phyloP scores from a whole-genome alignment of 2,113 vertebrate genomes.

The Lycaon pictus region DNA sequence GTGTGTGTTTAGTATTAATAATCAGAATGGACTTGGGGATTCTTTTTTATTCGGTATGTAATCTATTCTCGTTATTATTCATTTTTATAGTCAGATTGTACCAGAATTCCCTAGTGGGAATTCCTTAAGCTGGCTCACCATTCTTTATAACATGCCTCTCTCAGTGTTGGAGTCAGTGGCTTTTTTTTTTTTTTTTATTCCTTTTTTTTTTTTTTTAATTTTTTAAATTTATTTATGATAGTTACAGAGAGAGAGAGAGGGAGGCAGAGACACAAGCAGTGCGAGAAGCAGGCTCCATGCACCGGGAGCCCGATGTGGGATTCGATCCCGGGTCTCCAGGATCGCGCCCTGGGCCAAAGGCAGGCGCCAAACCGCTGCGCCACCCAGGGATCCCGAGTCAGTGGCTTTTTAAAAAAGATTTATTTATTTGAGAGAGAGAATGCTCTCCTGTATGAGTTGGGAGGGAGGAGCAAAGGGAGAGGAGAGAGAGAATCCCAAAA shows the following conservation, averaged over 20 bases:
- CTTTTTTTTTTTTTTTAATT: no score
- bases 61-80: background rate
- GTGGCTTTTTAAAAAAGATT: background rate
- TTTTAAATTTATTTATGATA: no score
- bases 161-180: background rate
- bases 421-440: background rate
- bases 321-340: no score
- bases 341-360: no score
- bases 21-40: background rate
- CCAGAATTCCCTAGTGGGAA: background rate
- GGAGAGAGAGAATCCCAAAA: background rate
- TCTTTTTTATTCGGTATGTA: background rate
- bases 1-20: background rate
- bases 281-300: no score
- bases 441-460: no score
- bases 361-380: no score
- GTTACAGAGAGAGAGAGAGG: no score
- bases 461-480: background rate
- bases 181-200: no score
- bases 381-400: no score
- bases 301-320: no score
- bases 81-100: background rate
- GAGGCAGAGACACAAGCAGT: no score
- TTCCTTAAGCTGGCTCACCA: background rate
- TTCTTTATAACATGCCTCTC: background rate